Evolutionary conservation across 2,113 vertebrate genomes (phyloP).

Genomic region (Trematomus loennbergii): DNA sequence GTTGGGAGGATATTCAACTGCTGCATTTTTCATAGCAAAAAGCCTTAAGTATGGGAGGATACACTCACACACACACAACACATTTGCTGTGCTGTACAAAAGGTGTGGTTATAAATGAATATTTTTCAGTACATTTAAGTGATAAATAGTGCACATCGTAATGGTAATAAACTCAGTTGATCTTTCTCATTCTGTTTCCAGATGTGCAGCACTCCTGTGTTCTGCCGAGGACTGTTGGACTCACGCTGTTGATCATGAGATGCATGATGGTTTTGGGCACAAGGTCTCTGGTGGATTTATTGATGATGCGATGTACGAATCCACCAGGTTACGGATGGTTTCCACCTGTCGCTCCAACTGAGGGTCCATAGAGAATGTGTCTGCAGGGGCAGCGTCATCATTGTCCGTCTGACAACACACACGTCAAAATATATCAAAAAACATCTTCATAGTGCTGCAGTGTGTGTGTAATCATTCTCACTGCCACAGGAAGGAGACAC

Average conservation of each 20-base stretch:
- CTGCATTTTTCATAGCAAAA: not conserved
- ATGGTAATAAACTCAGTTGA: not conserved
- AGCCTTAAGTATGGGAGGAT: not conserved
- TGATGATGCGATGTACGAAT: conserved; percentile 95
- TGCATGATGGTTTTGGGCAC: conserved; percentile 99
- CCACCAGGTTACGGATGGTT: conserved; percentile 96
- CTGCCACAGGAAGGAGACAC: not conserved
- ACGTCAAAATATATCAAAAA: not conserved
- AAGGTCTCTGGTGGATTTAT: conserved; percentile 97
- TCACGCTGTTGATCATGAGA: conserved; percentile 98
- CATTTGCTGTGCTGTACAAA: not conserved
- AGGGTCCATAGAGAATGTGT: conserved; percentile 97
- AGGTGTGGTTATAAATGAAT: not conserved
- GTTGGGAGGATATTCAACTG: too few relatives aligned
- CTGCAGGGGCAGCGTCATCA: conserved; percentile 88
- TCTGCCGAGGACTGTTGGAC: conserved; percentile 54
- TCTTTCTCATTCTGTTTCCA: not conserved
- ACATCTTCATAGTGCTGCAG: not conserved
- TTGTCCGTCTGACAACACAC: conserved; percentile 83
- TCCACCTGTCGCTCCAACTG: conserved; percentile 97
- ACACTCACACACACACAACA: not conserved
- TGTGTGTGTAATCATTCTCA: not conserved
- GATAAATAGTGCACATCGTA: not conserved
- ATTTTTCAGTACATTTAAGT: not conserved
- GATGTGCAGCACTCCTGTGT: not conserved